These are phyloP conservation scores for Leptinotarsa texana DNA, from an alignment of 1,140 invertebrate species.

Conservation along the genomic window DNA sequence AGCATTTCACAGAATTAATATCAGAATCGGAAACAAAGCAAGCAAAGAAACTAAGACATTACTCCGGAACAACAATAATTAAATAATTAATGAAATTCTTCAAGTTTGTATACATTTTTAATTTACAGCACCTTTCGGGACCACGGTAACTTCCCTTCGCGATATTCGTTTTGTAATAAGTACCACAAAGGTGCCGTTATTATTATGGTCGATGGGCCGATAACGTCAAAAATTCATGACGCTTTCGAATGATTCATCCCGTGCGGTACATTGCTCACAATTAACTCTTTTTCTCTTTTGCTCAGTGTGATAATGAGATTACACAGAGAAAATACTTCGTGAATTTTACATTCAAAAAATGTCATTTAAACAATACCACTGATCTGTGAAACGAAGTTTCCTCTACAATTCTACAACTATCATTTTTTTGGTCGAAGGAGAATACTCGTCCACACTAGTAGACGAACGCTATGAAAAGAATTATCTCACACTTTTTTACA, in stretches of 20 bases:
- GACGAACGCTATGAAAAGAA: no score
- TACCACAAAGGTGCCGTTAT: slow-evolving; percentile 34
- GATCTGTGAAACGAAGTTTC: no score
- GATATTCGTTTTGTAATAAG: slow-evolving; percentile 42
- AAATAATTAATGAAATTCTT: slow-evolving; percentile 51
- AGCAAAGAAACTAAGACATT: slow-evolving; percentile 36
- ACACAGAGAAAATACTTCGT: no score
- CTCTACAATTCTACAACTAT: no score
- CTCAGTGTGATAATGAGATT: no score
- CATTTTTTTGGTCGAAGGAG: no score
- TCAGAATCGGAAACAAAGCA: slow-evolving; percentile 25
- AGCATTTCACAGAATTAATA: slow-evolving; percentile 28
- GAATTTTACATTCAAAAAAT: no score
- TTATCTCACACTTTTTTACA: no score
- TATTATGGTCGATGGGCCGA: neutral
- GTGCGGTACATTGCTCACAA: neutral
- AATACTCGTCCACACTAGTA: no score
- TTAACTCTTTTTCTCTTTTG: no score
- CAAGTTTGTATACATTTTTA: slow-evolving; percentile 43
- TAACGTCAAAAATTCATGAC: neutral
- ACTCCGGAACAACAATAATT: slow-evolving; percentile 46
- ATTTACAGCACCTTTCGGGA: slow-evolving; percentile 36
- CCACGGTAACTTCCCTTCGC: slow-evolving; percentile 20
- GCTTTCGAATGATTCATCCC: neutral
- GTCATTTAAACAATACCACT: no score